A percentile compares a stretch with the other conserved stretches of the same genome.
Evolutionary conservation across 1,140 invertebrate genomes (phyloP).

Genomic region (Dolichoris vasculosae): DNA sequence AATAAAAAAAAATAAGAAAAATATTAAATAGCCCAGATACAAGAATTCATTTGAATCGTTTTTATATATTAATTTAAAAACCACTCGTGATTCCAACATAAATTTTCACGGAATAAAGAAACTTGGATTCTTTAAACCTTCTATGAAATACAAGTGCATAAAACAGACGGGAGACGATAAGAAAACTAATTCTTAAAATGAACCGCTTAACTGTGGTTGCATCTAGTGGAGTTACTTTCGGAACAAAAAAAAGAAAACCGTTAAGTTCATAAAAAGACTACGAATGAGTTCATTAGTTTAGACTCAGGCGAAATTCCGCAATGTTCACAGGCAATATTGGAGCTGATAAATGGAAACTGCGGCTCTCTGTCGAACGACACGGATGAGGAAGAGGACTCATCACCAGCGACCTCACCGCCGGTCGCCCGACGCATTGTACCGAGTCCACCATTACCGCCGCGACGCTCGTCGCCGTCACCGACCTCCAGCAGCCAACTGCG

Average conservation of each 20-base stretch:
- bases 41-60: background rate
- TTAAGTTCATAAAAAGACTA: background rate
- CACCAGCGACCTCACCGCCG: constrained; percentile 75
- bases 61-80: background rate
- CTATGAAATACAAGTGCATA: too few species aligned
- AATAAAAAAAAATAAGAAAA: background rate
- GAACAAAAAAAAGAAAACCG: too few species aligned
- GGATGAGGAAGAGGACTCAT: constrained; percentile 71
- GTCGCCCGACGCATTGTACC: constrained; percentile 69
- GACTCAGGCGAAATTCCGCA: background rate
- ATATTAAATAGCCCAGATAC: background rate
- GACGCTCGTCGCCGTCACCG: constrained; percentile 78
- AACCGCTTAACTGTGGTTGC: too few species aligned
- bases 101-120: too few species aligned
- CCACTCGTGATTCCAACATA: too few species aligned
- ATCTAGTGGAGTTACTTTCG: background rate
- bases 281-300: background rate
- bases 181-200: too few species aligned
- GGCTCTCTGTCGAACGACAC: constrained; percentile 69
- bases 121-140: too few species aligned
- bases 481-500: constrained; percentile 58
- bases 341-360: constrained; percentile 70
- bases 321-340: constrained; percentile 71
- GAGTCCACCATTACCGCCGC: constrained; percentile 80
- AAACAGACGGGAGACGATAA: too few species aligned